A percentile compares a stretch with the other conserved stretches of the same genome.
phyloP scores from a whole-genome alignment of 2,797 vertebrate genomes.

The Percopsis omiscomaycus region DNA sequence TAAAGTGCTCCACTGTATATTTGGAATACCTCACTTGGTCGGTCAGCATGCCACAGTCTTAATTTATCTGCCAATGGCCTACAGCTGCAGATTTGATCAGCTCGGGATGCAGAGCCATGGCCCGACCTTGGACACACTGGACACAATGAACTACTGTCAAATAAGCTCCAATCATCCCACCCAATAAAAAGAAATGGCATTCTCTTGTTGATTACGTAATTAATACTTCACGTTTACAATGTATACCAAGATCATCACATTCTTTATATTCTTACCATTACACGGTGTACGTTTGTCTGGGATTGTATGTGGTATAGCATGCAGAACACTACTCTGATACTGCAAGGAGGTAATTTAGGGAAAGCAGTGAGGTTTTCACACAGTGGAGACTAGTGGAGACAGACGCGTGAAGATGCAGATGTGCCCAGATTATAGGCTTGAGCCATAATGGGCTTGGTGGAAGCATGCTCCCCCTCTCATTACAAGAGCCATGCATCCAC shows the following conservation, averaged over 20 bases:
- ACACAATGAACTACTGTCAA: constrained; percentile 54
- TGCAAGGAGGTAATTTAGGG: constrained; percentile 22
- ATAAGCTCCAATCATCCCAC: too few relatives aligned
- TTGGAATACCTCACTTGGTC: constrained; percentile 57
- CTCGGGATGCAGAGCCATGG: constrained; percentile 23
- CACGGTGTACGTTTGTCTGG: too few relatives aligned
- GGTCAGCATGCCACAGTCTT: constrained; percentile 56
- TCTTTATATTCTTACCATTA: too few relatives aligned
- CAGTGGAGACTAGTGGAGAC: constrained; percentile 33
- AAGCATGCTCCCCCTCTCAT: constrained; percentile 59
- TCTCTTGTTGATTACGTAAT: too few relatives aligned
- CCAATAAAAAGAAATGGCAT: too few relatives aligned
- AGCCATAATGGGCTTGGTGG: constrained; percentile 67
- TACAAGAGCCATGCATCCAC: constrained; percentile 25
- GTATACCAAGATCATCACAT: too few relatives aligned
- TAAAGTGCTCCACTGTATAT: constrained; percentile 67
- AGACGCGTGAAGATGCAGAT: constrained; percentile 61
- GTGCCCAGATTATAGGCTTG: constrained; percentile 72
- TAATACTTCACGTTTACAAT: too few relatives aligned
- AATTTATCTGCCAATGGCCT: constrained; percentile 38
- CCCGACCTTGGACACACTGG: neutral
- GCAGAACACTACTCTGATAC: too few relatives aligned
- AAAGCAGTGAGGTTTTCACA: constrained; percentile 56
- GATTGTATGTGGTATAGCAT: too few relatives aligned
- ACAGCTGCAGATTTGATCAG: constrained; percentile 62